Conservation (phyloP, 1,140 invertebrate species). For the Lordiphosa mommai region DNA sequence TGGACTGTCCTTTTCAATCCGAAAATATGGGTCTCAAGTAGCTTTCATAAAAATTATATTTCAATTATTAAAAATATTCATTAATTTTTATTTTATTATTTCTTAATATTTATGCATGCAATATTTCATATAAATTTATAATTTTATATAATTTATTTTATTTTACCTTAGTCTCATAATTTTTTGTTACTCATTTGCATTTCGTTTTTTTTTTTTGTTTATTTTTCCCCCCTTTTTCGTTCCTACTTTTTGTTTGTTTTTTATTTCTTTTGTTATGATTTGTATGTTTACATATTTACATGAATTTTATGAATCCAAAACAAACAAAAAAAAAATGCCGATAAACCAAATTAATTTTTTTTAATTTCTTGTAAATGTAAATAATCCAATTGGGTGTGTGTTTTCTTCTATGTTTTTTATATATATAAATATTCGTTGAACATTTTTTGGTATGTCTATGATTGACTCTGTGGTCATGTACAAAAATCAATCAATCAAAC, state of each 20-base stretch:
- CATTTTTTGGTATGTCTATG: slow-evolving; percentile 80
- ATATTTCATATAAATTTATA: slow-evolving; percentile 27
- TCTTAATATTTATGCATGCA: slow-evolving; percentile 16
- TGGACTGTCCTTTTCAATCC: too few relatives aligned
- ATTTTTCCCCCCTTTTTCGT: not conserved
- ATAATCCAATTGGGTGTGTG: slow-evolving; percentile 80
- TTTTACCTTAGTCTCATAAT: slow-evolving; percentile 17
- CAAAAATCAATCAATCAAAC: slow-evolving; percentile 62
- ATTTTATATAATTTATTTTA: slow-evolving; percentile 35
- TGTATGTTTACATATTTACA: slow-evolving; percentile 74
- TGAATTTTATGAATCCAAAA: slow-evolving; percentile 50
- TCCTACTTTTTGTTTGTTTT: slow-evolving; percentile 27
- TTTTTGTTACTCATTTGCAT: slow-evolving; percentile 13
- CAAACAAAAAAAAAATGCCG: slow-evolving; percentile 34
- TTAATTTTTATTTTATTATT: not conserved
- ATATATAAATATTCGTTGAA: slow-evolving; percentile 79
- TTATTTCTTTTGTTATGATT: slow-evolving; percentile 52
- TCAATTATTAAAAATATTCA: too few relatives aligned
- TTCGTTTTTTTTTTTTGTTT: slow-evolving; percentile 16
- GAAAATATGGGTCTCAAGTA: too few relatives aligned
- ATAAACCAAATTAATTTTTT: slow-evolving; percentile 65
- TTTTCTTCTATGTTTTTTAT: slow-evolving; percentile 80
- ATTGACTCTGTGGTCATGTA: slow-evolving; percentile 80
- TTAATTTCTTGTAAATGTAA: slow-evolving; percentile 79
- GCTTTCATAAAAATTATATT: too few relatives aligned